Percentiles rank a stretch among this genome's conserved stretches.
Conservation (phyloP, 2,113 vertebrate genomes). For the Prionailurus bengalensis region DNA sequence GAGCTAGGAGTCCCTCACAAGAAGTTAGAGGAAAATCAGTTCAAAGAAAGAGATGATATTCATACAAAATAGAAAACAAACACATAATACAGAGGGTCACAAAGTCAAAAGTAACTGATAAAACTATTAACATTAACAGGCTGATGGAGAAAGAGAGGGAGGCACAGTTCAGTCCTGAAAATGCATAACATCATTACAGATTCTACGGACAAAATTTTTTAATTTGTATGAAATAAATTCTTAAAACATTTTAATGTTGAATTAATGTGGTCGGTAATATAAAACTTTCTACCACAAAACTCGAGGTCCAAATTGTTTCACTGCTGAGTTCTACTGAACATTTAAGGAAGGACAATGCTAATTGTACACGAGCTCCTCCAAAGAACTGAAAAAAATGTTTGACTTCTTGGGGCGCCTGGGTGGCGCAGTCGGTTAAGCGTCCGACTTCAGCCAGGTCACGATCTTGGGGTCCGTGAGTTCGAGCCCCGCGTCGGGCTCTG, state of each 20-base stretch:
- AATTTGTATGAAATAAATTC: background rate
- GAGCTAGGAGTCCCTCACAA: background rate
- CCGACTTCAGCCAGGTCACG: no score
- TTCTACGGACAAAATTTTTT: background rate
- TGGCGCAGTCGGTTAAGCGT: no score
- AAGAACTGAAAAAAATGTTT: background rate
- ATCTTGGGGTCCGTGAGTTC: no score
- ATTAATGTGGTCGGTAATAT: background rate
- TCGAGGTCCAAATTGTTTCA: background rate
- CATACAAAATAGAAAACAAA: conserved; percentile 2
- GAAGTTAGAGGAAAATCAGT: background rate
- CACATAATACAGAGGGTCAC: background rate
- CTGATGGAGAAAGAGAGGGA: background rate
- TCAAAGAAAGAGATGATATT: background rate
- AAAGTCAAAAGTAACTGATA: background rate
- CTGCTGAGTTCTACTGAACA: background rate
- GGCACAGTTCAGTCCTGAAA: background rate
- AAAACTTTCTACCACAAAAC: background rate
- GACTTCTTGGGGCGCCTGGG: background rate
- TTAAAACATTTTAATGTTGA: conserved; percentile 8
- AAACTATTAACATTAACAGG: background rate
- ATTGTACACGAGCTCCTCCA: background rate
- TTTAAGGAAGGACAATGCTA: conserved; percentile 15
- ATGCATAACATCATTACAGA: background rate
- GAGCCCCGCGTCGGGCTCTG: no score